Evolutionary conservation across 30 jellyfish, hydroid and myxozoan species (phyloP).

Genomic region (Mastigias papua): DNA sequence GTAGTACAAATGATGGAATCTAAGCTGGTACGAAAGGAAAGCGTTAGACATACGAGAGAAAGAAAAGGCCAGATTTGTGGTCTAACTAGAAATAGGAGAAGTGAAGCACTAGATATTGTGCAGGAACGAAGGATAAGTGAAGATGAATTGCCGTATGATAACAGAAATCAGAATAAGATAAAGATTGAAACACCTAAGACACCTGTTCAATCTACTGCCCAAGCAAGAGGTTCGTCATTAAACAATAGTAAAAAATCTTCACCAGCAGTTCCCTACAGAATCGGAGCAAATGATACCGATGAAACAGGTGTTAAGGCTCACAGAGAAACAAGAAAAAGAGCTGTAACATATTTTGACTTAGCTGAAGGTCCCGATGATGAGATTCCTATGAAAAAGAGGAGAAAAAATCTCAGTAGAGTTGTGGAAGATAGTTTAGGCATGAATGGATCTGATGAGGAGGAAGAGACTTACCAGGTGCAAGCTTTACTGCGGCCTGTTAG

Average conservation of each 20-base stretch:
- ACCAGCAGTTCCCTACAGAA: neutral
- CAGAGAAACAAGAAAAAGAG: neutral
- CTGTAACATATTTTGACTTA: neutral
- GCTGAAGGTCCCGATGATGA: conserved; percentile 1
- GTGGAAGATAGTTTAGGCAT: conserved; percentile 4
- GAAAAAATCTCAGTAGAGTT: neutral
- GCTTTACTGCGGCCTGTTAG: too few species aligned
- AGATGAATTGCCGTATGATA: neutral
- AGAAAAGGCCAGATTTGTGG: neutral
- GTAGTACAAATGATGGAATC: neutral
- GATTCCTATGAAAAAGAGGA: conserved; percentile 2
- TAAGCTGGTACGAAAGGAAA: neutral
- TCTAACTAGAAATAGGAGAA: neutral
- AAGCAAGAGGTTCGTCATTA: neutral
- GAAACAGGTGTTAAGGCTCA: neutral
- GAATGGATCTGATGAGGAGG: neutral
- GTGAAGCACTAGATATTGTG: neutral
- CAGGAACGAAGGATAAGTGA: neutral
- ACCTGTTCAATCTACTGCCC: neutral
- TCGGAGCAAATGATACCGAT: neutral
- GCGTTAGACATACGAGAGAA: neutral
- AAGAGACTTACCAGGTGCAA: neutral
- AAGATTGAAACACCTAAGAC: neutral
- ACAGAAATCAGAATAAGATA: neutral
- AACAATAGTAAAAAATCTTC: neutral